A percentile compares a stretch with the other conserved stretches of the same genome.
Conservation (phyloP, 2,113 vertebrate genomes). For the Marmota flaviventris region DNA sequence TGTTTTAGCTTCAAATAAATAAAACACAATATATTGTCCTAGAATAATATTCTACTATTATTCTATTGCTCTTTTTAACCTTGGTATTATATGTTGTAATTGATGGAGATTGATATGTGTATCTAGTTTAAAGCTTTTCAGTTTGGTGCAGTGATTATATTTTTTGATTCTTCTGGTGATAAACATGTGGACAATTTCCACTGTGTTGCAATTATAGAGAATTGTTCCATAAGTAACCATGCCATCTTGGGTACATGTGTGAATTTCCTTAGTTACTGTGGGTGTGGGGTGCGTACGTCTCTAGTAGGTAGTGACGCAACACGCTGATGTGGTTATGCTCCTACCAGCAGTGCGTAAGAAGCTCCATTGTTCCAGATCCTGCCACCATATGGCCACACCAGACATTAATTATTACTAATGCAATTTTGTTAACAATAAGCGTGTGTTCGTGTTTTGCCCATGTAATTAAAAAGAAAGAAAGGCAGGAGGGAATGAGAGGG, state of each 20-base stretch:
- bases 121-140: conserved; percentile 1
- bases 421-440: conserved; percentile 5
- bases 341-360: background rate
- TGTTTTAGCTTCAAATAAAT: background rate
- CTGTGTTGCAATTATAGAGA: background rate
- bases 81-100: background rate
- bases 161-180: background rate
- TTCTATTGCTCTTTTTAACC: background rate
- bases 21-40: background rate
- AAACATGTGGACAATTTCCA: background rate
- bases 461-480: background rate
- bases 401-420: conserved; percentile 9
- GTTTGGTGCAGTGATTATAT: background rate
- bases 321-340: background rate
- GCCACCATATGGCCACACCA: background rate
- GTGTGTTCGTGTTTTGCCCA: background rate
- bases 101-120: background rate
- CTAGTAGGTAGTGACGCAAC: background rate
- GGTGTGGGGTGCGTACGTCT: background rate
- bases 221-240: background rate
- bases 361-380: background rate
- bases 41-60: background rate
- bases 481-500: background rate
- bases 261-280: background rate
- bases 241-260: background rate